Percentiles rank a stretch among this genome's conserved stretches.
Evolutionary conservation across 1,140 invertebrate genomes (phyloP).

Genomic region (Pogonomyrmex californicus): DNA sequence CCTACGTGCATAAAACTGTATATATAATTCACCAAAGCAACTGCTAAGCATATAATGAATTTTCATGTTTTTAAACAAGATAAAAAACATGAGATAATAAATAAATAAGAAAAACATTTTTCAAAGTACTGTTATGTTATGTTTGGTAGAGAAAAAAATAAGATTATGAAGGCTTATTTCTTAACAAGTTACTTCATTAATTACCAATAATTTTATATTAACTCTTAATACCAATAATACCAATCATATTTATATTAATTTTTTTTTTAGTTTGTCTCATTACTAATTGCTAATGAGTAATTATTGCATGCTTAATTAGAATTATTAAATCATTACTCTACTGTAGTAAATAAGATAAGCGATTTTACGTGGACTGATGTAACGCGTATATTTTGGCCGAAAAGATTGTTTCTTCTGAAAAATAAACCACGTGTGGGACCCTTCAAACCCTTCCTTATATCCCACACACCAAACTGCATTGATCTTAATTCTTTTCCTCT

Average conservation of each 20-base stretch:
- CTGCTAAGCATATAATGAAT: background rate
- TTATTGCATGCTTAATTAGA: background rate
- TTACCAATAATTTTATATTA: background rate
- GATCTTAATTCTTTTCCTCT: constrained; percentile 73
- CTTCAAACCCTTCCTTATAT: constrained; percentile 66
- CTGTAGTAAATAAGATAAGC: background rate
- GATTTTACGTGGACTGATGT: constrained; percentile 79
- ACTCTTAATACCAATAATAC: too few species aligned
- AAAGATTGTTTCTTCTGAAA: constrained; percentile 81
- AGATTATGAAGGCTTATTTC: background rate
- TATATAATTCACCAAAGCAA: background rate
- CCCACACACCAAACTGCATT: constrained; percentile 78
- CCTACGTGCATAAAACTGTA: constrained; percentile 70
- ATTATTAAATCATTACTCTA: constrained; percentile 13
- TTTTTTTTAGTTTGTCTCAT: background rate
- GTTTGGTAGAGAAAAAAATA: background rate
- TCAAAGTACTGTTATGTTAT: background rate
- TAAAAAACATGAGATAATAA: constrained; percentile 4
- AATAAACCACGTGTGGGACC: constrained; percentile 77
- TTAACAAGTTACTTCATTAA: background rate
- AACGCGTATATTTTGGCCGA: constrained; percentile 81
- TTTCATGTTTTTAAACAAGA: background rate
- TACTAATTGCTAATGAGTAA: background rate
- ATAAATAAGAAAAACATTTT: background rate
- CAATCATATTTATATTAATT: background rate